These are phyloP conservation scores for Lymantria monacha DNA, from an alignment of 2,888 invertebrate genomes.

Conservation along the genomic window DNA sequence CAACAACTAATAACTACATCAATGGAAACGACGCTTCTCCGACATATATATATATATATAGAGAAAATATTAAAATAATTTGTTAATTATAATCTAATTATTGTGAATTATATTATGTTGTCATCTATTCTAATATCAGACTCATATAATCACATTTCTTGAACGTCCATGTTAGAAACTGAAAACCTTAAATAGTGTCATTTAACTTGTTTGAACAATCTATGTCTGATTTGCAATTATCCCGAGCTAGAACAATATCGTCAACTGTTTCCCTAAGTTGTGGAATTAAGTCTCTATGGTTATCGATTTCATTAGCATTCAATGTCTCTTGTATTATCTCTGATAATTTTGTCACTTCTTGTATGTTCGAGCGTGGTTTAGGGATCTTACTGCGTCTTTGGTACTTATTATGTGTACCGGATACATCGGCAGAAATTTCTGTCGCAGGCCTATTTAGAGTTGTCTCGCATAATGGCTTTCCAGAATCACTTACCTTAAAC, in stretches of 20 bases:
- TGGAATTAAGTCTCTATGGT: constrained; percentile 40
- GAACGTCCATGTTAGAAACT: neutral
- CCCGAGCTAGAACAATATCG: constrained; percentile 26
- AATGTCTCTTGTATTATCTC: neutral
- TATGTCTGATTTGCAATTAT: neutral
- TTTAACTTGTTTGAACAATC: constrained; percentile 12
- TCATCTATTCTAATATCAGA: too few species aligned
- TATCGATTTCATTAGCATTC: neutral
- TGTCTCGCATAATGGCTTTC: constrained; percentile 40
- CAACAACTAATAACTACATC: too few species aligned
- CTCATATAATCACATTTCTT: too few species aligned
- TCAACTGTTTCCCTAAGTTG: constrained; percentile 36
- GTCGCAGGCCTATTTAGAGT: constrained; percentile 45
- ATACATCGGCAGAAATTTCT: constrained; percentile 24
- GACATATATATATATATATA: too few species aligned
- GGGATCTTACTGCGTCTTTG: constrained; percentile 22
- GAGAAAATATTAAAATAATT: too few species aligned
- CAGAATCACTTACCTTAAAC: constrained; percentile 3
- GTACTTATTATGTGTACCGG: neutral
- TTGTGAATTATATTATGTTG: too few species aligned
- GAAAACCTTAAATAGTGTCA: constrained; percentile 15
- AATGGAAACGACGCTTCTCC: too few species aligned
- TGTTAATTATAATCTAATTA: too few species aligned
- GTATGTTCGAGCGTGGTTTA: constrained; percentile 13
- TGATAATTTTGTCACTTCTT: neutral